Percentiles rank a stretch among this genome's conserved stretches.
These are phyloP conservation scores for Calephelis perditalis DNA, from an alignment of 2,888 invertebrate genomes.

Conservation along the genomic window DNA sequence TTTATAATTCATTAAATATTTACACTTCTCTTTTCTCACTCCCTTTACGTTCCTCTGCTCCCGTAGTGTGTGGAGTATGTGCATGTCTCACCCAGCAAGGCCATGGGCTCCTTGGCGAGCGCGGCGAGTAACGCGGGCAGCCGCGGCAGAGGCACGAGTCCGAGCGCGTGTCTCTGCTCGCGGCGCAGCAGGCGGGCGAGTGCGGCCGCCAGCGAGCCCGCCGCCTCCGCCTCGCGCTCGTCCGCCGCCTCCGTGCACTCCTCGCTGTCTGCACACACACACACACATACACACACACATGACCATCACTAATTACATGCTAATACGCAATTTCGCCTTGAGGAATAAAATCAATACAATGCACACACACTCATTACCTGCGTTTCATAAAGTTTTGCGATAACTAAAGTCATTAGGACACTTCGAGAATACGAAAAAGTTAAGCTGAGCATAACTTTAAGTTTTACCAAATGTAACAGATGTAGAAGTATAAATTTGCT, in stretches of 20 bases:
- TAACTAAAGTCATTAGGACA: no score
- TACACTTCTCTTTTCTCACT: no score
- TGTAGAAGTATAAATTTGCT: no score
- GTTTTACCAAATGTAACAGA: no score
- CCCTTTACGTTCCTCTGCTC: no score
- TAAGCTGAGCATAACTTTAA: no score
- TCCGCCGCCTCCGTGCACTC: constrained; percentile 55
- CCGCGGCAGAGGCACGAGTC: constrained; percentile 88
- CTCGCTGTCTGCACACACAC: constrained; percentile 41
- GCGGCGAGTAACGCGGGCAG: constrained; percentile 90
- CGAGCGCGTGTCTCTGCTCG: constrained; percentile 89
- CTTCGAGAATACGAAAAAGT: no score
- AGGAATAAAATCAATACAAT: background rate
- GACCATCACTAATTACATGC: no score
- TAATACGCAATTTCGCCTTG: no score
- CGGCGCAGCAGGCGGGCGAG: constrained; percentile 91
- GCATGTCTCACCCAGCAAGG: constrained; percentile 76
- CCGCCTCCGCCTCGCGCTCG: constrained; percentile 56
- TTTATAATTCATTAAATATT: no score
- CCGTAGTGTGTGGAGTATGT: background rate
- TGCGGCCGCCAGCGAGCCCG: constrained; percentile 87
- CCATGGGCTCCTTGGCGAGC: constrained; percentile 90
- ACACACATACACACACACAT: background rate
- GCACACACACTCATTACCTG: no score
- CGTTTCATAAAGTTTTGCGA: no score